Evolutionary conservation across 37 sponge, comb jelly and placozoan genomes (phyloP), one percentile per base, ranked within the genome.

Genomic region (Agelas oroides): DNA sequence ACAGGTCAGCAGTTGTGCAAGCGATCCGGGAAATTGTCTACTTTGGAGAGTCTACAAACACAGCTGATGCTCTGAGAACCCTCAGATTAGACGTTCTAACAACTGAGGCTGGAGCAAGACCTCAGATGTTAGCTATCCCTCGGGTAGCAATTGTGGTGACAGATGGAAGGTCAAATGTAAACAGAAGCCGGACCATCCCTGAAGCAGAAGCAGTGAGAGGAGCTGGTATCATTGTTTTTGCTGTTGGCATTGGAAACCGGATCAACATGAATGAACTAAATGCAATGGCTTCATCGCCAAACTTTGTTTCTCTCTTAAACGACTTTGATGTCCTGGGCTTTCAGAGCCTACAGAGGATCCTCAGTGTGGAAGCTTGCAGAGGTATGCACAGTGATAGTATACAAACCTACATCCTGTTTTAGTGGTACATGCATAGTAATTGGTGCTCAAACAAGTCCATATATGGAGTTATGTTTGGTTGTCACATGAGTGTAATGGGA

Each of bases 91-190:
- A 46, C 15, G 81, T 78, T 0, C 80, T 90, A 30, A 79, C 81
- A 12, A 34, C 37, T 41, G 59, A 60, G 53, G 59, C 28, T 33
- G 87, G 87, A 33, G 89, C 89, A 58, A 60, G 89, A 27, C 36
- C 70, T 15, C 16, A 54, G 53, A 32, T 25, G 14, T n/a, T 39
- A 21, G 88, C 63, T 5, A 73, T 81, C 33, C 88, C 88, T 27
- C 71, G 79, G 35, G 79, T 89, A 1, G 80, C 78, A 23, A 73
- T 89, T 5, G 84, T 89, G 12, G 33, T 89, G 17, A 89, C 90
- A 35, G 90, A 89, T 77, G 90, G 90, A 14, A 57, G 57, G 19
- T 89, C 90, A 25, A 84, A 89, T 41, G 65, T 76, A 38, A 65
- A 80, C 40, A 24, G 35, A 24, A 2, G 23, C 13, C 41, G 20